phyloP scores from a whole-genome alignment of 2,113 vertebrate genomes.

The Leptobrachium ailaonicum region DNA sequence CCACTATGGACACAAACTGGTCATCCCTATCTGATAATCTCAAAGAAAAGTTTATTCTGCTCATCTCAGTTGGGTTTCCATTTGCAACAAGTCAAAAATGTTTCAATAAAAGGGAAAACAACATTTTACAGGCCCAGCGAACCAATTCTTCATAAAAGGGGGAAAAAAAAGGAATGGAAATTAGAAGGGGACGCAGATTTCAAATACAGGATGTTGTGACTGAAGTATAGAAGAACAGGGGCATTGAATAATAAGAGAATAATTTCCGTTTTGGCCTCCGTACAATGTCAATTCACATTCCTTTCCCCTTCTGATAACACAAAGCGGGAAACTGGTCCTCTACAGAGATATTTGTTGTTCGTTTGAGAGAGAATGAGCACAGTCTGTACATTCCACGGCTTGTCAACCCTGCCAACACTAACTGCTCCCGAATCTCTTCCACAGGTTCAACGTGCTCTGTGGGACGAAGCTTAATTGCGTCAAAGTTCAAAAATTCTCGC shows the following conservation, averaged over 20 bases:
- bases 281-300: conserved; percentile 33
- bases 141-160: neutral
- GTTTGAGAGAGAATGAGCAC: conserved; percentile 28
- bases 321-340: conserved; percentile 24
- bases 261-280: conserved; percentile 41
- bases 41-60: neutral
- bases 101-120: neutral
- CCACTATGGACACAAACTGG: too few species aligned
- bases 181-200: neutral
- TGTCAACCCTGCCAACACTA: conserved; percentile 19
- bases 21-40: too few species aligned
- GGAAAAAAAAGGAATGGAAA: neutral
- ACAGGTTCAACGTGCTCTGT: conserved; percentile 13
- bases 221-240: conserved; percentile 10
- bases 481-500: conserved; percentile 13
- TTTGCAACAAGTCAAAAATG: neutral
- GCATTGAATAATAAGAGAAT: conserved; percentile 25
- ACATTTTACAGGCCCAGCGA: neutral
- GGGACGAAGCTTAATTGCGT: neutral
- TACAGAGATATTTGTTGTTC: conserved; percentile 18
- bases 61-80: neutral
- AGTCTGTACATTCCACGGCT: conserved; percentile 44
- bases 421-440: conserved; percentile 9
- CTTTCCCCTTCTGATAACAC: conserved; percentile 33
- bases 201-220: conserved; percentile 32